phyloP scores from a whole-genome alignment of 2,888 invertebrate genomes.

The Diadegma fenestrale region DNA sequence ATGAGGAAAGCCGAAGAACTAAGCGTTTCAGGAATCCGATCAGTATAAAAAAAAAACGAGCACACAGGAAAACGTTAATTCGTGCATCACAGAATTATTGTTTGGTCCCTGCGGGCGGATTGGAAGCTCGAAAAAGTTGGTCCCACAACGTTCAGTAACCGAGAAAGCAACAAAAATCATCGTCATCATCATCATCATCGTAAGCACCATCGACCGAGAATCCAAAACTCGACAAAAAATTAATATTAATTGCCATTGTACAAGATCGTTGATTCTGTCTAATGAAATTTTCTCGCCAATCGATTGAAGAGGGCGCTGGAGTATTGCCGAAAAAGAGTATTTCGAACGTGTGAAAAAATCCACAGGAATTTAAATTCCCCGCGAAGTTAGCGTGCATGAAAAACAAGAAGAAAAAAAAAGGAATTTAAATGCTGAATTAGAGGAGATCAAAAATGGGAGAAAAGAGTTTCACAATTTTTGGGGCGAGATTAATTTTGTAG shows the following conservation, averaged over 20 bases:
- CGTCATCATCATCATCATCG: conserved; percentile 1
- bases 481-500: conserved; percentile 72
- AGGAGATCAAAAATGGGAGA: neutral
- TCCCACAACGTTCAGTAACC: neutral
- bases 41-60: conserved; percentile 18
- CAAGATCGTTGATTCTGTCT: conserved; percentile 32
- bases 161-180: conserved; percentile 1
- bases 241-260: conserved; percentile 20
- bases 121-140: conserved; percentile 51
- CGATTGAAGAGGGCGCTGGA: conserved; percentile 14
- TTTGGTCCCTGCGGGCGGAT: conserved; percentile 43
- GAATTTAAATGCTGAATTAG: neutral
- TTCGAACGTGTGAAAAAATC: conserved; percentile 56
- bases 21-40: conserved; percentile 50
- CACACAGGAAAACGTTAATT: conserved; percentile 62
- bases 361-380: conserved; percentile 32
- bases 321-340: neutral
- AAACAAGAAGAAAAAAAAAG: no score
- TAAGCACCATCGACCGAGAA: conserved; percentile 21
- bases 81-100: conserved; percentile 55
- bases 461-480: conserved; percentile 16
- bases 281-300: conserved; percentile 28
- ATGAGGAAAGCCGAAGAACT: no score
- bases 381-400: neutral
- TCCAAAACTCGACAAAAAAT: conserved; percentile 21